Conservation (phyloP, 2,113 vertebrate genomes). For the Sterrhoptilus dennistouni region DNA sequence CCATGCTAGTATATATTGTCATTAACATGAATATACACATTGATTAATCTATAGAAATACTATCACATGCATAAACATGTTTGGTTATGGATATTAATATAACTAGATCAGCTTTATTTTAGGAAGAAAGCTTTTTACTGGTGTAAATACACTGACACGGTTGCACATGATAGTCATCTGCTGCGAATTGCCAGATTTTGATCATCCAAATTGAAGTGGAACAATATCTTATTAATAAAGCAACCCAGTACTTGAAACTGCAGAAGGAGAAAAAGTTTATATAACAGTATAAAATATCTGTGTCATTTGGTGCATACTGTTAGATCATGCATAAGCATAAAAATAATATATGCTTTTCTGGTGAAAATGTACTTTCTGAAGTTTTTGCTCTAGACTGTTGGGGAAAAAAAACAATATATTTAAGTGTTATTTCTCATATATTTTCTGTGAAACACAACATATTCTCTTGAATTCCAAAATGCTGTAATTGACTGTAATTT, state of each 20-base stretch:
- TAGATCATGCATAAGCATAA: not conserved
- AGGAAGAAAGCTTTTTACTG: not conserved
- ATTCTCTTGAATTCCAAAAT: conserved; percentile 19
- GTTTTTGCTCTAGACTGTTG: not conserved
- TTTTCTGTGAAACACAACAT: not conserved
- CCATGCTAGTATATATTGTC: not conserved
- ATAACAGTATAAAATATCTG: not conserved
- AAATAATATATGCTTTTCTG: not conserved
- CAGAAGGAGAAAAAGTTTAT: not conserved
- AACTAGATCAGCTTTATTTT: not conserved
- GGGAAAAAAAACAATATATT: not conserved
- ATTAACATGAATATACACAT: not conserved
- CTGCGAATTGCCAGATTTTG: not conserved
- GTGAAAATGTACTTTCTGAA: conserved; percentile 2
- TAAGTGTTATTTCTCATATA: not conserved
- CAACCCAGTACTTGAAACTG: not conserved
- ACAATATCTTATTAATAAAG: not conserved
- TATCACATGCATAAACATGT: not conserved
- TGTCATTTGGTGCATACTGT: not conserved
- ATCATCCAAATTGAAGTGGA: conserved; percentile 9
- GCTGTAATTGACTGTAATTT: not conserved
- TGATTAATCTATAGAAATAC: not conserved
- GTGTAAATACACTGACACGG: conserved; percentile 8
- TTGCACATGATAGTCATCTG: conserved; percentile 9
- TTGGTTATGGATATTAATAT: not conserved